phyloP scores from a whole-genome alignment of 1,140 invertebrate species.

The Drosophila pandora region DNA sequence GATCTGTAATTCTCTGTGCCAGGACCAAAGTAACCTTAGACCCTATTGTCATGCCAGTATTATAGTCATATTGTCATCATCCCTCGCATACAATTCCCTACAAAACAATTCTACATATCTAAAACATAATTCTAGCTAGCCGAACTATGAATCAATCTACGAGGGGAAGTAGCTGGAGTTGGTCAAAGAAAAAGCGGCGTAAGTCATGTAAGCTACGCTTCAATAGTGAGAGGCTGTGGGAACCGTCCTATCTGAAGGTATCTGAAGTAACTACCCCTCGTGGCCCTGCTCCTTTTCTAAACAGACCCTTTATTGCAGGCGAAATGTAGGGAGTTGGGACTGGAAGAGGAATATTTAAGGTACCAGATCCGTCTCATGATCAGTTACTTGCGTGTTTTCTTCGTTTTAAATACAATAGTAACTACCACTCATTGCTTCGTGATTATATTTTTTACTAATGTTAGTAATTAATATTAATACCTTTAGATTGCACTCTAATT shows the following conservation, averaged over 20 bases:
- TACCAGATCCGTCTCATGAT: slow-evolving; percentile 45
- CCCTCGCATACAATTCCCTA: too few species aligned
- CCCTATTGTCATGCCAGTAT: not conserved
- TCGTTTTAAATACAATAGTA: slow-evolving; percentile 17
- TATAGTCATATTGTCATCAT: too few species aligned
- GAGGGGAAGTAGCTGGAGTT: too few species aligned
- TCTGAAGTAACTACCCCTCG: too few species aligned
- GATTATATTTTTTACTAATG: slow-evolving; percentile 7
- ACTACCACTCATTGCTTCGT: not conserved
- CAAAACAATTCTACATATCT: too few species aligned
- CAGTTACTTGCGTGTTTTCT: slow-evolving; percentile 40
- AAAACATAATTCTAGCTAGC: too few species aligned
- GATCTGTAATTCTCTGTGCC: too few species aligned
- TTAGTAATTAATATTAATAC: not conserved
- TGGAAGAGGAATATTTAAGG: slow-evolving; percentile 38
- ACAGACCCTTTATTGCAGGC: slow-evolving; percentile 3
- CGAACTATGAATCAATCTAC: too few species aligned
- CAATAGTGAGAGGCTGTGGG: slow-evolving; percentile 33
- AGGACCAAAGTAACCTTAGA: not conserved
- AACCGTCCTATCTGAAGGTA: slow-evolving; percentile 38
- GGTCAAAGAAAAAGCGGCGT: not conserved
- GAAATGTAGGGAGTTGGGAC: slow-evolving; percentile 36
- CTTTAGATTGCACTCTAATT: not conserved
- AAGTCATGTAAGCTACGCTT: slow-evolving; percentile 15
- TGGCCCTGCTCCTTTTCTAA: not conserved